These are phyloP conservation scores for Eristalis pertinax DNA, from an alignment of 2,888 invertebrate species.

Conservation along the genomic window DNA sequence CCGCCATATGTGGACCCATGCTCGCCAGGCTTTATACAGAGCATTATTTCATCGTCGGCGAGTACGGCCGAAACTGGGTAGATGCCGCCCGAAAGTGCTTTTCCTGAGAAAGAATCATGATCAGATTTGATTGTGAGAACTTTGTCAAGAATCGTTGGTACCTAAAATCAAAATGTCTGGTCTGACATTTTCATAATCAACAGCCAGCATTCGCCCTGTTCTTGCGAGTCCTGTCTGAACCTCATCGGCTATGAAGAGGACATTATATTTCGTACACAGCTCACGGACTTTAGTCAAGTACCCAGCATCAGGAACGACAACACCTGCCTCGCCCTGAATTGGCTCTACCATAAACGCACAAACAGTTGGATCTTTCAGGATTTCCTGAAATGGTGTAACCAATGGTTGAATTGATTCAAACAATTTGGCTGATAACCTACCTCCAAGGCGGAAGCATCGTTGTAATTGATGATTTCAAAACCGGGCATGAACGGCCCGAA, in stretches of 20 bases:
- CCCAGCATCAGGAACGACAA: conserved; percentile 92
- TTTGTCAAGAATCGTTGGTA: neutral
- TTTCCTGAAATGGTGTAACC: conserved; percentile 64
- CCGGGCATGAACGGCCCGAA: conserved; percentile 98
- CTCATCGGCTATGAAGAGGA: conserved; percentile 97
- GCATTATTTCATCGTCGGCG: conserved; percentile 92
- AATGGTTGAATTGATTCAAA: neutral
- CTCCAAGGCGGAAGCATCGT: conserved; percentile 91
- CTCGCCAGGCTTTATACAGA: conserved; percentile 93
- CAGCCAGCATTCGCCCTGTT: conserved; percentile 93
- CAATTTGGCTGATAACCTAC: conserved; percentile 80
- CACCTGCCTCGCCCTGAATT: conserved; percentile 98
- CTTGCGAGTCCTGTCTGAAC: conserved; percentile 96
- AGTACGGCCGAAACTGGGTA: conserved; percentile 95
- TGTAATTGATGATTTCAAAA: conserved; percentile 92
- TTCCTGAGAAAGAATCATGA: conserved; percentile 78
- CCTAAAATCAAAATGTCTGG: conserved; percentile 96
- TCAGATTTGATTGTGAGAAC: neutral
- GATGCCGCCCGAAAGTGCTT: conserved; percentile 95
- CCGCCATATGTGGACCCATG: conserved; percentile 99
- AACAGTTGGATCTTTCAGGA: conserved; percentile 89
- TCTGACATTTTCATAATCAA: conserved; percentile 92
- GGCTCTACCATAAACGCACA: conserved; percentile 99
- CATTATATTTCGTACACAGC: conserved; percentile 93
- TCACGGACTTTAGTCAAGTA: conserved; percentile 91